Evolutionary conservation across 2,113 vertebrate species (phyloP).

Genomic region (Chlorodrepanis virens): DNA sequence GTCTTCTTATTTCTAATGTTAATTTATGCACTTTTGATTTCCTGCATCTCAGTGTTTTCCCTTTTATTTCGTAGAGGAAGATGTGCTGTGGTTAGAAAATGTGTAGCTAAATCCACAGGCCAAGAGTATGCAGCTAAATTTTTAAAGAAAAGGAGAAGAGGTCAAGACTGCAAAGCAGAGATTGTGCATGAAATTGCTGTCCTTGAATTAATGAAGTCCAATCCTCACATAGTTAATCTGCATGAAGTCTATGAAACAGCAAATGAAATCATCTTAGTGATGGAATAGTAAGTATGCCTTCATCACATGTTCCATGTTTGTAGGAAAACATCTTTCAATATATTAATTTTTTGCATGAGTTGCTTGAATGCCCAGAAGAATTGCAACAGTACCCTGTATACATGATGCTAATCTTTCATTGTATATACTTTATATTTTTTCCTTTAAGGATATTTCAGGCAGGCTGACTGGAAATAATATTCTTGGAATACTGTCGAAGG

Average conservation of each 20-base stretch:
- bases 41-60: not conserved
- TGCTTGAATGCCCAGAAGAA: not conserved
- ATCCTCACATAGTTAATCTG: constrained; percentile 86
- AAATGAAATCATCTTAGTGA: constrained; percentile 87
- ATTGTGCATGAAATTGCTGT: constrained; percentile 93
- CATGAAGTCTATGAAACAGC: constrained; percentile 90
- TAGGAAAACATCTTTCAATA: not conserved
- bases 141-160: constrained; percentile 89
- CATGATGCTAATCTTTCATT: not conserved
- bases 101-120: constrained; percentile 87
- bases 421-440: not conserved
- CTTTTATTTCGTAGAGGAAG: constrained; percentile 79
- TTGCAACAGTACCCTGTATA: not conserved
- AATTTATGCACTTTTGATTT: not conserved
- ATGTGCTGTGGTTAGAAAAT: constrained; percentile 92
- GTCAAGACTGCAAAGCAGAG: constrained; percentile 90
- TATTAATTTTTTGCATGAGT: not conserved
- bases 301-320: not conserved
- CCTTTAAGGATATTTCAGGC: not conserved
- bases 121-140: constrained; percentile 94
- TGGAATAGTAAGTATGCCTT: constrained; percentile 90
- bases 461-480: not conserved
- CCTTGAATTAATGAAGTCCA: constrained; percentile 84
- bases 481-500: not conserved
- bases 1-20: not conserved